Conservation (phyloP, 2,113 vertebrate genomes). For the Baryphthengus martii region DNA sequence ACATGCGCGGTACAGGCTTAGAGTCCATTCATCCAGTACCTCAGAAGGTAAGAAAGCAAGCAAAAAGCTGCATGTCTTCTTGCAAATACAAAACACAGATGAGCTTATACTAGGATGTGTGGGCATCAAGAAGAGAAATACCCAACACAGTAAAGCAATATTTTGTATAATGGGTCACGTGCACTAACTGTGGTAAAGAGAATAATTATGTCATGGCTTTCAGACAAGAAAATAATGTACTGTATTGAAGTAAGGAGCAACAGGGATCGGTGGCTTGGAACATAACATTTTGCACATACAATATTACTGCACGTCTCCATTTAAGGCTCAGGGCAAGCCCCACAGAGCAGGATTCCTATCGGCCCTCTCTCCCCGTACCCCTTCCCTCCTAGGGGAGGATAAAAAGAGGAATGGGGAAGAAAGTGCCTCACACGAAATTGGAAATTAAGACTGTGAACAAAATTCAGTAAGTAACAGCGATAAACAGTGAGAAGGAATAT, state of each 20-base stretch:
- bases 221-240: background rate
- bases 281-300: background rate
- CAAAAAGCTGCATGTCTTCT: background rate
- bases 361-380: too few species aligned
- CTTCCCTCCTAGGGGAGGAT: too few species aligned
- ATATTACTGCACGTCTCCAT: too few species aligned
- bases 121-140: background rate
- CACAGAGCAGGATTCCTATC: too few species aligned
- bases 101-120: background rate
- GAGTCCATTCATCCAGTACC: background rate
- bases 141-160: background rate
- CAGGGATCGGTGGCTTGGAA: background rate
- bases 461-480: too few species aligned
- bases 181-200: background rate
- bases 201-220: background rate
- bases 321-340: too few species aligned
- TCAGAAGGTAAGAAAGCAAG: background rate
- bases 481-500: too few species aligned
- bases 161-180: background rate
- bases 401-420: too few species aligned
- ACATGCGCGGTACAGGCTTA: rapidly evolving
- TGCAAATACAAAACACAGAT: background rate
- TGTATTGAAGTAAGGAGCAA: background rate
- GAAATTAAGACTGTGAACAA: too few species aligned
- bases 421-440: too few species aligned